These are phyloP conservation scores for Dolichallabes microphthalmus DNA, from an alignment of 2,113 vertebrate species.

Conservation along the genomic window DNA sequence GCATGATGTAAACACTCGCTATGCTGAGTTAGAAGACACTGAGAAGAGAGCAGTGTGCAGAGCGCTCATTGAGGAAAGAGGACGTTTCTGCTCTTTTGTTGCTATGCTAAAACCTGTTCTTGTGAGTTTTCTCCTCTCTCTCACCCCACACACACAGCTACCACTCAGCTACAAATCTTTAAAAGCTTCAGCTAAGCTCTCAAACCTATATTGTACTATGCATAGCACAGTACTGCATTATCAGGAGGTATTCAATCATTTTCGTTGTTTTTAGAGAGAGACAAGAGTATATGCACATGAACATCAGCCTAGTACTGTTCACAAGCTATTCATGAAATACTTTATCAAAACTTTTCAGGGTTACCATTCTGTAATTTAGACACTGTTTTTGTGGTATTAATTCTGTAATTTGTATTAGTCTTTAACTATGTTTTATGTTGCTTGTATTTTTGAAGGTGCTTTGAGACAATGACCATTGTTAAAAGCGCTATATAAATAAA, in stretches of 20 bases:
- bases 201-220: not conserved
- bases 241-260: not conserved
- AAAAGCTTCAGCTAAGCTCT: not conserved
- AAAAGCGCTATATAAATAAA: no score
- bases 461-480: no score
- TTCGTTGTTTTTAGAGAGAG: not conserved
- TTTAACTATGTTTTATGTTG: not conserved
- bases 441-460: not conserved
- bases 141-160: not conserved
- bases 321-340: not conserved
- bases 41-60: constrained; percentile 77
- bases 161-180: not conserved
- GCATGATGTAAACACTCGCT: constrained; percentile 79
- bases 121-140: constrained; percentile 59
- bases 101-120: constrained; percentile 78
- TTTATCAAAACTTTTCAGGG: not conserved
- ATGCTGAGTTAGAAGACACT: constrained; percentile 76
- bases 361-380: not conserved
- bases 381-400: not conserved
- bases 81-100: constrained; percentile 79
- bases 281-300: not conserved
- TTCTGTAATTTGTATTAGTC: not conserved
- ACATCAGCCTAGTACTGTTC: not conserved
- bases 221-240: not conserved
- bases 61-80: constrained; percentile 76